Evolutionary conservation across 1,140 invertebrate species (phyloP).

Genomic region (Apocrypta bakeri): DNA sequence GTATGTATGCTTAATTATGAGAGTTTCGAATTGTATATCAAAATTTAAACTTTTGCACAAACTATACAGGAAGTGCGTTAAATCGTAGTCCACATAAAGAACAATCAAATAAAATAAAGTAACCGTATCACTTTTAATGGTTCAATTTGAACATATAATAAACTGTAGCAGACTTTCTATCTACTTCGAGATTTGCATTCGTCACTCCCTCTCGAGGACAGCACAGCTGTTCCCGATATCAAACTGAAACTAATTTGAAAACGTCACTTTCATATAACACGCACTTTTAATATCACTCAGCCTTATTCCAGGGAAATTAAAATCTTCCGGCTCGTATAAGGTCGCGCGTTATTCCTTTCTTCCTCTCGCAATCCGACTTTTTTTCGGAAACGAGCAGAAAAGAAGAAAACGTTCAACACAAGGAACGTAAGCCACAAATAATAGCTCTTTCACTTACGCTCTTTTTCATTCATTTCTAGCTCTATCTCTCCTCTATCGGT

Average conservation of each 20-base stretch:
- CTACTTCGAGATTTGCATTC: background rate
- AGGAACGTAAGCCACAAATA: background rate
- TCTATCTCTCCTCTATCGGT: background rate
- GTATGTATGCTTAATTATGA: too few species aligned
- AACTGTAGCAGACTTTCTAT: too few species aligned
- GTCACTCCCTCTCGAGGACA: background rate
- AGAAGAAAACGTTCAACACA: background rate
- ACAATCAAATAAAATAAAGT: too few species aligned
- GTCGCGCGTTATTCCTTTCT: background rate
- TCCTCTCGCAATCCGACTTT: background rate
- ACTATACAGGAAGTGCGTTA: too few species aligned
- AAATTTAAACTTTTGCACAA: too few species aligned
- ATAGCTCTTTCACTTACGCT: background rate
- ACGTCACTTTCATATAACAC: background rate
- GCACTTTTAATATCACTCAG: background rate
- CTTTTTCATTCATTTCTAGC: background rate
- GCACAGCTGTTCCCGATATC: background rate
- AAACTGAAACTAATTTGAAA: background rate
- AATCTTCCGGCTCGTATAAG: background rate
- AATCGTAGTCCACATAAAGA: too few species aligned
- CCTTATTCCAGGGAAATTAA: background rate
- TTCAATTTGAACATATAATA: background rate
- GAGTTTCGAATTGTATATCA: too few species aligned
- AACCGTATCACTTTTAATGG: background rate
- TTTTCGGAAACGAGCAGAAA: background rate